Evolutionary conservation across 2,113 vertebrate genomes (phyloP), one percentile per base, ranked within the genome.

Genomic region (Poecile atricapillus): DNA sequence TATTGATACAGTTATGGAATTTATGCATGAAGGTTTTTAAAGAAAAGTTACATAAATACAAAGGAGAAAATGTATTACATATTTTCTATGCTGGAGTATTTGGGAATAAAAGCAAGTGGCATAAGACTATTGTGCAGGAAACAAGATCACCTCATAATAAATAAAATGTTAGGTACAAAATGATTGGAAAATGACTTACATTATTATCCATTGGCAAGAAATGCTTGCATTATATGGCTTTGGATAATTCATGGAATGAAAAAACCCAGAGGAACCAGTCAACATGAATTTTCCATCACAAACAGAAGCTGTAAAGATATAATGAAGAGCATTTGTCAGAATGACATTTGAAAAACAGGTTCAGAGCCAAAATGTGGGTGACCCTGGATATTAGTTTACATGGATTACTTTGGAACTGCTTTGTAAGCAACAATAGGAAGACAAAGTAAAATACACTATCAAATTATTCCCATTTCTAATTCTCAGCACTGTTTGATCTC

Each of bases 211-310:
- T 10, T 74, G 97, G 53, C 98, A 98, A 87, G 92, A 4, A 19
- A 65, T 53, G 16, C 84, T 90, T 84, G 89, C 76, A 30, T 95
- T 70, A 62, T 97, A 97, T 2, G 96, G 93, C 10, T 96, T 73
- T 68, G 98, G 98, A 80, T 97, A 98, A 90, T 96, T 94, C 86
- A 95, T 68, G 30, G 98, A 98, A 35, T 98, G 97, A 59, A 98
- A 98, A 88, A 91, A 97, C 23, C 98, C 98, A 50, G 96, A 97
- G n/a, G 97, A 91, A 25, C 73, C 96, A 35, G 93, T 98, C 91
- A 98, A 85, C 76, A 98, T 95, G 97, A 97, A 98, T 84, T 96
- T 97, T 95, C 98, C 98, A 94, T 98, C 98, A 93, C 98, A 98
- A 81, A 70, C 39, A 46, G 97, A 52, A 94, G 97, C 98, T 98